A percentile compares a stretch with the other conserved stretches of the same genome.
Conservation (phyloP, 2,113 vertebrate species). For the Sarotherodon lohbergeri region DNA sequence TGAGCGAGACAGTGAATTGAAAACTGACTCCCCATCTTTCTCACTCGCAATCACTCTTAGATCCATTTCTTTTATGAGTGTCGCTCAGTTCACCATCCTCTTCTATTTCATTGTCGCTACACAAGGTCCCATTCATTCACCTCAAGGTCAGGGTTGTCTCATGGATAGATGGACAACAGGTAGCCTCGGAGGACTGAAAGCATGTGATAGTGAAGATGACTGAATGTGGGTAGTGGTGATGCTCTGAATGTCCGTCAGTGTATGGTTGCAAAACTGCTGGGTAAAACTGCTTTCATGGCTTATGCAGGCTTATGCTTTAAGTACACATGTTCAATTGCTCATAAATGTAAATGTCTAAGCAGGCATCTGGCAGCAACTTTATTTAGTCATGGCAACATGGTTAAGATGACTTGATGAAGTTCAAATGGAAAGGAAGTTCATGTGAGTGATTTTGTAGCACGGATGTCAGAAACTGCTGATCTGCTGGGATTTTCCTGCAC, state of each 20-base stretch:
- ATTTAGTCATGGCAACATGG: not conserved
- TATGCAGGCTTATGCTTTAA: not conserved
- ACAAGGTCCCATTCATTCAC: not conserved
- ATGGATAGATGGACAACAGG: not conserved
- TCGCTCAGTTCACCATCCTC: not conserved
- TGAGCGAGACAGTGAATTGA: not conserved
- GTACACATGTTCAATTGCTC: not conserved
- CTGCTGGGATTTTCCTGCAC: not conserved
- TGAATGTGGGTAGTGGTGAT: not conserved
- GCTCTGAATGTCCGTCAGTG: not conserved
- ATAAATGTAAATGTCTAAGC: not conserved
- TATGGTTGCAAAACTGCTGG: not conserved
- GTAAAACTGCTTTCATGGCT: not conserved
- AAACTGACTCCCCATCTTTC: not conserved
- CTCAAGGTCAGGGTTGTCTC: conserved; percentile 5
- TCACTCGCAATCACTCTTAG: not conserved
- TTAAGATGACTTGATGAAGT: not conserved
- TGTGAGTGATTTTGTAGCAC: not conserved
- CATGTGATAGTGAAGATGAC: not conserved
- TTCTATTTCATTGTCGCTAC: not conserved
- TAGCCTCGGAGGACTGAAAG: not conserved
- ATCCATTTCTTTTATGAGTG: conserved; percentile 1
- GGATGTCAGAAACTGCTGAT: not conserved
- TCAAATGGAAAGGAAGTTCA: not conserved
- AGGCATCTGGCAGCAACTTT: not conserved